Percentiles rank a stretch among this genome's conserved stretches.
Evolutionary conservation across 2,113 vertebrate genomes (phyloP).

Genomic region (Passer montanus): DNA sequence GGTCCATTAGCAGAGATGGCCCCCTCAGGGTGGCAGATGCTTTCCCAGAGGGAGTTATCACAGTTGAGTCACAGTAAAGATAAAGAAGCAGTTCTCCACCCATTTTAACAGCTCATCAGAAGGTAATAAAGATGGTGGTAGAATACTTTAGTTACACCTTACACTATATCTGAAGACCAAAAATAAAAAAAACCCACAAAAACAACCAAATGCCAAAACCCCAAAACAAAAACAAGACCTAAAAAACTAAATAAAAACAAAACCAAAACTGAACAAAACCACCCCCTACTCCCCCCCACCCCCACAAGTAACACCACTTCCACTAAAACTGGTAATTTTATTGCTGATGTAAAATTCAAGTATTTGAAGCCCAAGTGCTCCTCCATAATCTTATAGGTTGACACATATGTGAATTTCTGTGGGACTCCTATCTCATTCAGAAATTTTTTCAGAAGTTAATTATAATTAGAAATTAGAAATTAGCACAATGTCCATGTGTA

Average conservation of each 20-base stretch:
- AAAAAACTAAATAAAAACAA: background rate
- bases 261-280: background rate
- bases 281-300: rapidly evolving
- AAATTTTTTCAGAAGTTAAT: background rate
- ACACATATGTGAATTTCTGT: background rate
- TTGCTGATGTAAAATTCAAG: background rate
- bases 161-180: background rate
- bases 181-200: background rate
- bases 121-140: background rate
- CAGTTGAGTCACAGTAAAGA: background rate
- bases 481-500: background rate
- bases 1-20: background rate
- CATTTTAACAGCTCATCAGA: background rate
- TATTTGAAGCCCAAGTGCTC: background rate
- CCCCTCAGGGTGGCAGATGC: background rate
- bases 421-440: background rate
- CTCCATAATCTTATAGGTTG: background rate
- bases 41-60: background rate
- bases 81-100: background rate
- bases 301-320: background rate
- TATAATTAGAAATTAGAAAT: background rate
- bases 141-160: background rate
- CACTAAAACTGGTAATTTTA: background rate
- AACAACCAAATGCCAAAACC: rapidly evolving
- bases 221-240: background rate